Conservation (phyloP, 2,888 invertebrate species). For the Dicycla oo region DNA sequence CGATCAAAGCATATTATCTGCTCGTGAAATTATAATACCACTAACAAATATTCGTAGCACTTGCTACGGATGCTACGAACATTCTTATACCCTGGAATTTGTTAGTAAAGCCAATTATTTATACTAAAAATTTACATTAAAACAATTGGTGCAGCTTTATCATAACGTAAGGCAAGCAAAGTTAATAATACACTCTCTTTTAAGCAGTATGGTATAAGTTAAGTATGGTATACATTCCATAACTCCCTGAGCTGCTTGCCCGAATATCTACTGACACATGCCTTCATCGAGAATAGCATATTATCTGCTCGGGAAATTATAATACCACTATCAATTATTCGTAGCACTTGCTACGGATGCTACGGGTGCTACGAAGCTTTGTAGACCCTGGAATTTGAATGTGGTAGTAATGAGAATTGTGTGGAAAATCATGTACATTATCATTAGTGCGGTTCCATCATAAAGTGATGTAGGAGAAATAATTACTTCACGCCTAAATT, state of each 20-base stretch:
- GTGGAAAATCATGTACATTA: too few relatives aligned
- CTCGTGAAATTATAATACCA: conserved; percentile 41
- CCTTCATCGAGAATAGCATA: conserved; percentile 61
- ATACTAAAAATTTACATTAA: too few relatives aligned
- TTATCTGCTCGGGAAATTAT: conserved; percentile 36
- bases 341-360: conserved; percentile 7
- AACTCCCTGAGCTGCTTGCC: background rate
- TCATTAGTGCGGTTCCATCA: background rate
- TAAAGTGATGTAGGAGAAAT: background rate
- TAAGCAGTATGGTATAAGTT: too few relatives aligned
- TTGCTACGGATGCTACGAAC: background rate
- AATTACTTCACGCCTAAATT: background rate
- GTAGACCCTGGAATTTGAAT: background rate
- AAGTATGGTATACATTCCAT: too few relatives aligned
- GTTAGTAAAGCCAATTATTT: too few relatives aligned
- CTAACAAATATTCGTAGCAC: conserved; percentile 36
- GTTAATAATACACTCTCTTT: too few relatives aligned
- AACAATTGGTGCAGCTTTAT: too few relatives aligned
- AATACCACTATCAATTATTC: conserved; percentile 30
- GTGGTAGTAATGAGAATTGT: background rate
- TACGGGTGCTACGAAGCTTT: background rate
- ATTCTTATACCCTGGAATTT: background rate
- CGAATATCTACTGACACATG: conserved; percentile 52
- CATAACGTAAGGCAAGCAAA: too few relatives aligned
- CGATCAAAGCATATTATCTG: conserved; percentile 45